Evolutionary conservation across 1,140 invertebrate genomes (phyloP).

Genomic region (Brachionus calyciflorus): DNA sequence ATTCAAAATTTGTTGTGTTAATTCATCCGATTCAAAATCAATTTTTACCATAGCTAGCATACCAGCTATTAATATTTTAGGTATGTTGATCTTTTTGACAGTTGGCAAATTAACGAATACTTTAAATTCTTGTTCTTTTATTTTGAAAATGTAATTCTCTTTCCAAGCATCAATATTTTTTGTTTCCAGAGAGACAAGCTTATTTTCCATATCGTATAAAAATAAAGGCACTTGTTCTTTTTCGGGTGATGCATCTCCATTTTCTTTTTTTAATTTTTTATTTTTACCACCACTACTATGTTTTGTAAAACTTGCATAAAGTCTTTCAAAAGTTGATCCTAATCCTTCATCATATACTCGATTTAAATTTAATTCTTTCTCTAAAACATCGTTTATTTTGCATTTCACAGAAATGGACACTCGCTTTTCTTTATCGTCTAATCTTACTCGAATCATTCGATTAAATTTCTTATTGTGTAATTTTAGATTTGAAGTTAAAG

Average conservation of each 20-base stretch:
- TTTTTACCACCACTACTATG: constrained; percentile 3
- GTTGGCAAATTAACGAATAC: constrained; percentile 21
- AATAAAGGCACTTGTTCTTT: constrained; percentile 8
- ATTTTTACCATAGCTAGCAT: constrained; percentile 30
- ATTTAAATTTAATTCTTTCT: constrained; percentile 37
- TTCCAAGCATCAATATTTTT: constrained; percentile 46
- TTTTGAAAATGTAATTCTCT: constrained; percentile 28
- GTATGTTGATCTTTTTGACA: constrained; percentile 11
- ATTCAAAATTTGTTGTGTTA: background rate
- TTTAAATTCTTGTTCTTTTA: constrained; percentile 37
- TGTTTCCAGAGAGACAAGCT: background rate
- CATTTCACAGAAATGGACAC: constrained; percentile 1
- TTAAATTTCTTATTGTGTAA: constrained; percentile 19
- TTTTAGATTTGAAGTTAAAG: background rate
- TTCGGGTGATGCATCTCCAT: background rate
- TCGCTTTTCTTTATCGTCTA: constrained; percentile 17
- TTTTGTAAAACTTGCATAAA: background rate
- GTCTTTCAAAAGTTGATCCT: constrained; percentile 1
- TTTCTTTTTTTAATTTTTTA: constrained; percentile 32
- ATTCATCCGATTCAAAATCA: background rate
- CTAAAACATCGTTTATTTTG: constrained; percentile 16
- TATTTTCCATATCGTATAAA: constrained; percentile 1
- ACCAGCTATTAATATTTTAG: constrained; percentile 31
- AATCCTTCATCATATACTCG: constrained; percentile 20
- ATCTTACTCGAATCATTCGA: constrained; percentile 19